phyloP scores from a whole-genome alignment of 1,140 invertebrate species.

The Belonocnema kinseyi region DNA sequence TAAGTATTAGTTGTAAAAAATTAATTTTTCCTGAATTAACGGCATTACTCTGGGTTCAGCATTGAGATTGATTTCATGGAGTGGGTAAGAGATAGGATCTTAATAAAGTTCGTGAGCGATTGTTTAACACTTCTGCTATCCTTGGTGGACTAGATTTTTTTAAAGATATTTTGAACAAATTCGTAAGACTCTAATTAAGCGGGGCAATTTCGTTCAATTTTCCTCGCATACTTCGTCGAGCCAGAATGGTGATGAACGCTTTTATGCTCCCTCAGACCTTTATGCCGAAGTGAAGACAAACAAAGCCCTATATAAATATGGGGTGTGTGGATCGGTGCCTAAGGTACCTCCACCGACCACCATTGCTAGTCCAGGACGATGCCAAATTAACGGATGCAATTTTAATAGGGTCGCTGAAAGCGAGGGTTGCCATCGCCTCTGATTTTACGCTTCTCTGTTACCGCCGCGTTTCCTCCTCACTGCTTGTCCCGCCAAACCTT shows the following conservation, averaged over 20 bases:
- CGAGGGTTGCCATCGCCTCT: conserved; percentile 48
- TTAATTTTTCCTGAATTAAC: no score
- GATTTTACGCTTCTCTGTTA: conserved; percentile 52
- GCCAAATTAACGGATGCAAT: conserved; percentile 65
- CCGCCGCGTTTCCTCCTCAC: background rate
- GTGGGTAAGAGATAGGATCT: no score
- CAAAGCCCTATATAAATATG: conserved; percentile 62
- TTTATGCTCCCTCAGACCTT: conserved; percentile 47
- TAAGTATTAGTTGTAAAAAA: no score
- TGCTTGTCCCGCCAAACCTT: background rate
- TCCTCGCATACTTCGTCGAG: conserved; percentile 37
- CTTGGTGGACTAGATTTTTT: background rate
- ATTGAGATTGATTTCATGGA: no score
- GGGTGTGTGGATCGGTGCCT: conserved; percentile 52
- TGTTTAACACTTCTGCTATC: background rate
- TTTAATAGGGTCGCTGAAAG: conserved; percentile 64
- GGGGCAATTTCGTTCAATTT: conserved; percentile 48
- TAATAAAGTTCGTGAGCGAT: background rate
- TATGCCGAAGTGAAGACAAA: conserved; percentile 61
- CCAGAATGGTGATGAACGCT: conserved; percentile 32
- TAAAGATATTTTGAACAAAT: conserved; percentile 36
- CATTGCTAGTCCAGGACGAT: conserved; percentile 47
- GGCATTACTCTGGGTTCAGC: no score
- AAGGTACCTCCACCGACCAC: conserved; percentile 48
- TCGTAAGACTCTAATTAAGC: conserved; percentile 48